Evolutionary conservation across 2,113 vertebrate genomes (phyloP).

Genomic region (Ammodytes dubius): DNA sequence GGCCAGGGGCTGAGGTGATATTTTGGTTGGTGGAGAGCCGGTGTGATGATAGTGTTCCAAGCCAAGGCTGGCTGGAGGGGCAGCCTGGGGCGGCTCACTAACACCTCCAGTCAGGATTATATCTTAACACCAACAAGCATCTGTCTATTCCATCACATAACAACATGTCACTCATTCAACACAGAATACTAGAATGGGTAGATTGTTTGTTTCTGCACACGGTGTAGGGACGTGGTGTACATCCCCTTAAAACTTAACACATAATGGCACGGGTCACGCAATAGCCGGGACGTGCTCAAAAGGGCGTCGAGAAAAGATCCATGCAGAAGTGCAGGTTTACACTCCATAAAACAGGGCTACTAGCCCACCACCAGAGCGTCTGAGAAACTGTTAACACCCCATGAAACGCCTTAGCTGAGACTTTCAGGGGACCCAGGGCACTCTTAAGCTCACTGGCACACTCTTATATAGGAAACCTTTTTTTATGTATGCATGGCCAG

Average conservation of each 20-base stretch:
- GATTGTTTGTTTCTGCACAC: conserved; percentile 42
- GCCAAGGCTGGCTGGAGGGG: conserved; percentile 77
- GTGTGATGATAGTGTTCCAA: conserved; percentile 78
- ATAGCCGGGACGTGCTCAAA: conserved; percentile 33
- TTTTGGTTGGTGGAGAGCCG: conserved; percentile 74
- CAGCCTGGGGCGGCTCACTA: conserved; percentile 77
- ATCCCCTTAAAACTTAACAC: conserved; percentile 42
- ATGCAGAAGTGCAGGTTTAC: conserved; percentile 60
- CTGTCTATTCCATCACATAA: conserved; percentile 75
- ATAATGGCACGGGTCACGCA: conserved; percentile 35
- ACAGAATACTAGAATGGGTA: conserved; percentile 42
- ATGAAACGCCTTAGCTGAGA: conserved; percentile 63
- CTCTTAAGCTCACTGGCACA: conserved; percentile 53
- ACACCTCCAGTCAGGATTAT: conserved; percentile 75
- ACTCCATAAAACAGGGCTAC: conserved; percentile 69
- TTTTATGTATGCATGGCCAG: conserved; percentile 47
- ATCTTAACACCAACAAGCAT: conserved; percentile 83
- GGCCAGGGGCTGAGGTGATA: conserved; percentile 58
- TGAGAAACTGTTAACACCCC: conserved; percentile 71
- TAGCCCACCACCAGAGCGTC: conserved; percentile 61
- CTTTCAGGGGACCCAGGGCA: conserved; percentile 55
- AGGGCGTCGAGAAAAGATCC: conserved; percentile 57
- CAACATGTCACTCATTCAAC: conserved; percentile 71
- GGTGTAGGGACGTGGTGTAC: conserved; percentile 27
- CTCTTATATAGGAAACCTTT: conserved; percentile 45